Percentiles rank a stretch among this genome's conserved stretches.
phyloP scores from a whole-genome alignment of 2,113 vertebrate species.

The Erinaceus europaeus region DNA sequence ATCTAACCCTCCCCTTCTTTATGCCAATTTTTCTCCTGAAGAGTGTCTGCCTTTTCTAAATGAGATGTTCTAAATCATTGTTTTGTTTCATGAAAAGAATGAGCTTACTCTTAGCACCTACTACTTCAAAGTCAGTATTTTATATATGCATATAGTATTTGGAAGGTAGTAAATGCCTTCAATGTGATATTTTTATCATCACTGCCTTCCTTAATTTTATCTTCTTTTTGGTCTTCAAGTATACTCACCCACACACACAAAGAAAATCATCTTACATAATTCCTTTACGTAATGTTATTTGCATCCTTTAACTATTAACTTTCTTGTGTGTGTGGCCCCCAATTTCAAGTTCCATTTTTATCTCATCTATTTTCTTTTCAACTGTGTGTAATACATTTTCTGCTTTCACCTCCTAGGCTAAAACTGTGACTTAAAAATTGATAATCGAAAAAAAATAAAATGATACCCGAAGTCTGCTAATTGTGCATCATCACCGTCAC shows the following conservation, averaged over 20 bases:
- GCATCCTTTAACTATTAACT: background rate
- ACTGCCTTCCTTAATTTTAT: background rate
- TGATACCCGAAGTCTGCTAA: background rate
- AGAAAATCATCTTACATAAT: background rate
- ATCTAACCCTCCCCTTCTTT: too few species aligned
- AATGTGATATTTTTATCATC: background rate
- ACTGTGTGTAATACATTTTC: background rate
- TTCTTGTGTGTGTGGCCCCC: background rate
- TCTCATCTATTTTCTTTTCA: background rate
- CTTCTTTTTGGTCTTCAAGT: background rate
- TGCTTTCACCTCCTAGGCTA: background rate
- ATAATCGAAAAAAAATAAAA: fast-evolving
- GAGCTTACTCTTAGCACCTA: too few species aligned
- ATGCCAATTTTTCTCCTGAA: background rate
- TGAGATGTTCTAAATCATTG: background rate
- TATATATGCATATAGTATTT: too few species aligned
- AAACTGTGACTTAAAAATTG: background rate
- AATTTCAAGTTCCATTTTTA: background rate
- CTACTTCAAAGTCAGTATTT: too few species aligned
- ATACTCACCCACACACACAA: too few species aligned
- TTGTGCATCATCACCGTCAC: background rate
- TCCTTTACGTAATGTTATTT: background rate
- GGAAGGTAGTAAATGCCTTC: background rate
- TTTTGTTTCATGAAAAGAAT: background rate
- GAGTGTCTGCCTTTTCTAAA: constrained; percentile 14